Conservation (phyloP, 2,888 invertebrate genomes). For the Drosophila sordidula region DNA sequence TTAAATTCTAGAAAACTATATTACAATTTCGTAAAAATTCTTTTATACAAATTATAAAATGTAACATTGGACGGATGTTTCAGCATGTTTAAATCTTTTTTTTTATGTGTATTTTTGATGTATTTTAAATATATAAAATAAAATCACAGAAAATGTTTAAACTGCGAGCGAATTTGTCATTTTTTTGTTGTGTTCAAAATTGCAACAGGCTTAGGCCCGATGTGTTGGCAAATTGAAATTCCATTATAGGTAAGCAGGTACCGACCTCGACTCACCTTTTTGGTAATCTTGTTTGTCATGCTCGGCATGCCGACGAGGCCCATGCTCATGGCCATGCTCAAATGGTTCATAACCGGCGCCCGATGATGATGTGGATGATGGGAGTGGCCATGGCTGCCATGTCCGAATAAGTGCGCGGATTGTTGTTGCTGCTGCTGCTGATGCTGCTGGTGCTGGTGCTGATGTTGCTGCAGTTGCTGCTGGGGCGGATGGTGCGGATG, state of each 20-base stretch:
- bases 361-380: conserved; percentile 72
- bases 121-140: too few relatives aligned
- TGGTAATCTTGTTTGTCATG: conserved; percentile 82
- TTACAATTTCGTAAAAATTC: too few relatives aligned
- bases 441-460: conserved; percentile 68
- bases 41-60: too few relatives aligned
- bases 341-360: conserved; percentile 82
- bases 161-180: too few relatives aligned
- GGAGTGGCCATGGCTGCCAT: conserved; percentile 55
- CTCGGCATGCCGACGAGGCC: conserved; percentile 79
- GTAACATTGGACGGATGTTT: too few relatives aligned
- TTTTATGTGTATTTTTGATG: too few relatives aligned
- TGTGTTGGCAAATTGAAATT: neutral
- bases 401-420: conserved; percentile 48
- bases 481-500: conserved; percentile 72
- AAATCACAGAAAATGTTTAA: too few relatives aligned
- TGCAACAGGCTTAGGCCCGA: neutral
- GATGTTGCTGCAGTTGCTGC: conserved; percentile 57
- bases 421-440: conserved; percentile 74
- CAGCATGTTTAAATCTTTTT: too few relatives aligned
- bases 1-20: too few relatives aligned
- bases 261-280: conserved; percentile 73
- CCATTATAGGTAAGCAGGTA: neutral
- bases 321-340: conserved; percentile 84
- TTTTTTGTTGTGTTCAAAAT: neutral